These are phyloP conservation scores for Myzus persicae DNA, from an alignment of 1,140 invertebrate species.

Conservation along the genomic window DNA sequence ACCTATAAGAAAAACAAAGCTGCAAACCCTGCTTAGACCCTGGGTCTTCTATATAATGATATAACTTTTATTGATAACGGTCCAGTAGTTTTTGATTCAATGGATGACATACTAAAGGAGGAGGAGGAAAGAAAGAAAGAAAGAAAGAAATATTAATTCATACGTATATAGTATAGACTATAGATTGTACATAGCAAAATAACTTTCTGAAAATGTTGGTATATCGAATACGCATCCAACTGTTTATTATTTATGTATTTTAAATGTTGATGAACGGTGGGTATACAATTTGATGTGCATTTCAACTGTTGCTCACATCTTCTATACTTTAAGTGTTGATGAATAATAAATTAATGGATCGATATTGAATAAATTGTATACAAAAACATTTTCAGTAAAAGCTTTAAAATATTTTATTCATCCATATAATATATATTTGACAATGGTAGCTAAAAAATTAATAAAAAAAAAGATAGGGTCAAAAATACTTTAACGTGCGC, in stretches of 20 bases:
- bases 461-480: not conserved
- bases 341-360: not conserved
- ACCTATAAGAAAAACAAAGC: no score
- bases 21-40: no score
- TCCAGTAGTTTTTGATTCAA: no score
- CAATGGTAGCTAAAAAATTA: not conserved
- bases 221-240: not conserved
- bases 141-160: no score
- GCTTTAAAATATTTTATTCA: not conserved
- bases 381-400: not conserved
- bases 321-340: not conserved
- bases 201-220: not conserved
- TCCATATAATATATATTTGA: not conserved
- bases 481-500: not conserved
- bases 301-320: not conserved
- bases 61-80: no score
- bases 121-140: no score
- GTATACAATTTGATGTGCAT: not conserved
- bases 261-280: not conserved
- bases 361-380: not conserved
- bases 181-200: not conserved
- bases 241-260: constrained; percentile 11
- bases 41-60: no score
- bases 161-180: no score
- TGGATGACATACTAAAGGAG: no score